Evolutionary conservation across 2,797 vertebrate genomes (phyloP), one percentile per base, ranked within the genome.

Genomic region (Streptopelia turtur): DNA sequence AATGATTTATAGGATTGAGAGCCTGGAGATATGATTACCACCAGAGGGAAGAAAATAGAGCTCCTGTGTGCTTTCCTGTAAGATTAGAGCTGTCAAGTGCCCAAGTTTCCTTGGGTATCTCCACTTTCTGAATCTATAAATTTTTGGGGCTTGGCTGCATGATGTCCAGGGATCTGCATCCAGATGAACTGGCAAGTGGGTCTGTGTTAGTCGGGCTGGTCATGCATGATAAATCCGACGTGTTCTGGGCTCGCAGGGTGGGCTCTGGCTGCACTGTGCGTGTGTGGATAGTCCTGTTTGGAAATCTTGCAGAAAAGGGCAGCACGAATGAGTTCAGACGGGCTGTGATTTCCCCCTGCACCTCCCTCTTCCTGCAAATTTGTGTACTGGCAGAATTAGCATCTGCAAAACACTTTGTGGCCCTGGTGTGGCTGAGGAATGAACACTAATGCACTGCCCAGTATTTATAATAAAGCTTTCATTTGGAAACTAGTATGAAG

Each of bases 151-250:
- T 83, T 2, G 1, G 3, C 4, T 22, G 28, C 0, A 0, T 1
- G 5, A 2, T 4, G 23, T 21, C 17, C 45, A 9, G 55, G 55
- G 68, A 9, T 18, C 6, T 60, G n/a, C 23, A 37, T 39, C 63
- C 41, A 41, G 47, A 24, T 23, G 11, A 8, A 21, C 33, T 80
- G 33, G 35, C 5, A 7, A 4, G 47, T 13, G 35, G 68, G 25
- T 12, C 7, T 0, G 6, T 69, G 16, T 41, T 33, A 11, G 11
- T 18, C 30, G 4, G 18, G 5, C 16, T 45, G 49, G 25, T 3
- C 6, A 0, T 0, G 15, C n/a, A 20, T 6, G 3, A 3, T 3
- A 7, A 79, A 41, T 8, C 37, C 68, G 43, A 3, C 1, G 1
- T 30, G 18, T 41, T 47, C n/a, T 74, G 68, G 53, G 10, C 37